Evolutionary conservation across 2,888 invertebrate genomes (phyloP), one percentile per base, ranked within the genome.

Genomic region (Petrolisthes cinctipes): DNA sequence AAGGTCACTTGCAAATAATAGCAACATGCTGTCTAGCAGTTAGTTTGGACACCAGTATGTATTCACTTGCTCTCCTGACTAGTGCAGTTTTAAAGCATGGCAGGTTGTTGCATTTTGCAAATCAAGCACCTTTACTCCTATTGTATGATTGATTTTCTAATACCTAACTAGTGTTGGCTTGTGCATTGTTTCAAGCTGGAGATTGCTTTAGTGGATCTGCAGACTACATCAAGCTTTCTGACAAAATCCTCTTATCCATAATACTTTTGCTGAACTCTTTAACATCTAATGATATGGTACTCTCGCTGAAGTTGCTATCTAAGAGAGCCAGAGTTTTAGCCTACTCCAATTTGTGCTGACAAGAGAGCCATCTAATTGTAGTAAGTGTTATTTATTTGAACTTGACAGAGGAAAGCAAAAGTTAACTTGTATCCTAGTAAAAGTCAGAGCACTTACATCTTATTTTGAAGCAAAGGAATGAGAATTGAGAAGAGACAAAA

Each of bases 1-100:
- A 87, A 87, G 86, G 86, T 79, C 86, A 87, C 86, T 87, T 87
- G 81, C 86, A 71, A 87, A 87, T 83, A 83, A 83, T 87, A 73
- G 83, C 83, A 86, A 83, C 54, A 71, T 56, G 82, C 86, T 86
- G 86, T 78, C 82, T 86, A 86, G 86, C 66, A 37, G 68, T 82
- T 75, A 82, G 66, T 82, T 78, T 61, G 61, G 61, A 61, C 61
- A 61, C 61, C 61, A 61, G 11, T 9, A 61, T 61, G 61, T 37
- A 37, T 37, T 37, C 37, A 37, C 37, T 37, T 61, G 17, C 17
- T 61, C 17, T 61, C 61, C 61, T 61, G 61, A 61, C 61, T 61
- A 61, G 61, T 61, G 61, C 61, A 61, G 61, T 11, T 37, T 37
- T 61, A 17, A 61, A 61, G 61, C 61, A 11, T 61, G 61, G 61